Conservation (phyloP, 2,113 vertebrate genomes). For the Carettochelys insculpta region DNA sequence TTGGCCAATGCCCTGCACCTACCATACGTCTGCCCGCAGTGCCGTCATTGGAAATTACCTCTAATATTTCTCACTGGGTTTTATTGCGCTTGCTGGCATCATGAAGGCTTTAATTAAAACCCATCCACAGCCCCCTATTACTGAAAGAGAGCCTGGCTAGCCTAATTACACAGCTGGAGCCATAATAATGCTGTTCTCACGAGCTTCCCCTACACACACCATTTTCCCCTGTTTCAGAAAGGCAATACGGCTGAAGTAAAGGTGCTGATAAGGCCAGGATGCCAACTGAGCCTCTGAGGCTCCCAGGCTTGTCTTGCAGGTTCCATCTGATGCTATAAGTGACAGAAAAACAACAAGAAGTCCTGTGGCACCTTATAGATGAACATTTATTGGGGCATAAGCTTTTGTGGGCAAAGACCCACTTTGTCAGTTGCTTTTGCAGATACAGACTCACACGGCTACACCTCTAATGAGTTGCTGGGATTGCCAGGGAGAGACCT, state of each 20-base stretch:
- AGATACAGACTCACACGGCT: too few relatives aligned
- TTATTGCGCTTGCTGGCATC: slow-evolving; percentile 52
- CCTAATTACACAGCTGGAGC: not conserved
- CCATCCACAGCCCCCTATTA: slow-evolving; percentile 58
- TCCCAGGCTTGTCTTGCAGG: not conserved
- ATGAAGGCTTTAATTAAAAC: slow-evolving; percentile 65
- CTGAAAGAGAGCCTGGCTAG: slow-evolving; percentile 33
- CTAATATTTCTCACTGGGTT: slow-evolving; percentile 29
- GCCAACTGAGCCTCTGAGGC: too few relatives aligned
- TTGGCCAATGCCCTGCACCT: rapidly evolving
- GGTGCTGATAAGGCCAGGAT: rapidly evolving
- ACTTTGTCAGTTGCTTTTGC: too few relatives aligned
- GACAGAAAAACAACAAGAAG: too few relatives aligned
- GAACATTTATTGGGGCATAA: too few relatives aligned
- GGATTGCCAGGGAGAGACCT: not conserved
- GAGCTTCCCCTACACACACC: not conserved
- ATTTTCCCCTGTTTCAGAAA: rapidly evolving
- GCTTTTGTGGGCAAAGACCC: too few relatives aligned
- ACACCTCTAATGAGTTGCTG: not conserved
- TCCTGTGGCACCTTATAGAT: too few relatives aligned
- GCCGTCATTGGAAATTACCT: rapidly evolving
- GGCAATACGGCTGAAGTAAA: rapidly evolving
- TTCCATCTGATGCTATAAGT: not conserved
- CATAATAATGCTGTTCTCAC: not conserved
- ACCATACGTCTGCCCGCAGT: rapidly evolving